These are phyloP conservation scores for Cephus pygmeus DNA, from an alignment of 2,888 invertebrate species.

Conservation along the genomic window DNA sequence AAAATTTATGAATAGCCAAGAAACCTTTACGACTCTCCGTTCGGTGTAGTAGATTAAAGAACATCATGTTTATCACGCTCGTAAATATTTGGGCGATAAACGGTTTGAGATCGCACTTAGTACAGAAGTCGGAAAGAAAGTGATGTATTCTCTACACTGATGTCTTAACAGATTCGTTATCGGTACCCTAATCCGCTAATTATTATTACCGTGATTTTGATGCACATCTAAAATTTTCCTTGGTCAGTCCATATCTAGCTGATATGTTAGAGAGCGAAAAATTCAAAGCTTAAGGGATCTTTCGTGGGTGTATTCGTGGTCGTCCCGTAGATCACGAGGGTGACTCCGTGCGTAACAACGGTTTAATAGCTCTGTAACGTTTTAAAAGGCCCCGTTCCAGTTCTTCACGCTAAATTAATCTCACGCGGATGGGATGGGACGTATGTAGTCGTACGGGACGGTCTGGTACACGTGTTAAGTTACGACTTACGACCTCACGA, in stretches of 20 bases:
- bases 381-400: slow-evolving; percentile 10
- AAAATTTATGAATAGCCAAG: slow-evolving; percentile 8
- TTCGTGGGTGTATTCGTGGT: neutral
- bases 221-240: neutral
- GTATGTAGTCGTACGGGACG: slow-evolving; percentile 19
- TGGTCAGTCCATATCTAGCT: neutral
- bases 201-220: neutral
- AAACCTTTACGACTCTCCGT: slow-evolving; percentile 17
- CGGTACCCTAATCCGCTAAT: neutral
- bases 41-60: slow-evolving; percentile 45
- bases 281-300: neutral
- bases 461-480: slow-evolving; percentile 44
- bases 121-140: neutral
- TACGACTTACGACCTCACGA: slow-evolving; percentile 41
- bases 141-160: neutral
- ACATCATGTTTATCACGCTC: slow-evolving; percentile 51
- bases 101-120: slow-evolving; percentile 45
- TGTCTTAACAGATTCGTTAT: neutral
- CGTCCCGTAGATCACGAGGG: neutral
- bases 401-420: slow-evolving; percentile 38
- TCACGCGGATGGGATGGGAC: slow-evolving; percentile 18
- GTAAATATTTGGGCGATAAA: slow-evolving; percentile 58
- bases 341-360: neutral
- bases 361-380: slow-evolving; percentile 9
- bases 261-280: neutral